Evolutionary conservation across 1,140 invertebrate species (phyloP), one percentile per base, ranked within the genome.

Genomic region (Dreissena rostriformis): DNA sequence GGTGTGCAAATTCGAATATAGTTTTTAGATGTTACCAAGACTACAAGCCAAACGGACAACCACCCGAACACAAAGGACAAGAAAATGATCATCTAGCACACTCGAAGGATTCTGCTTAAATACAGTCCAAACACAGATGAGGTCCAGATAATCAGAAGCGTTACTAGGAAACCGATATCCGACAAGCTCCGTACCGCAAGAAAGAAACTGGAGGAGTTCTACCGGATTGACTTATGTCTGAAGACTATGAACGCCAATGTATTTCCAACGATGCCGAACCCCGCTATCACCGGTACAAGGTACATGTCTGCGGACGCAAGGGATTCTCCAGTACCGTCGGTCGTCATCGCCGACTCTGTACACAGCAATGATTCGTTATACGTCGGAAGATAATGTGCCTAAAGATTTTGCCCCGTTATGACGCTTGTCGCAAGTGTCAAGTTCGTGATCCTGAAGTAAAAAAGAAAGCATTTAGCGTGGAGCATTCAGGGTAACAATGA

Each of bases 121-220:
- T 92, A 86, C 86, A 94, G 93, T 4, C 93, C 94, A 0, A 94
- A 67, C 0, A 92, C 92, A 24, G 94, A 94, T 15, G 72, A 73
- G 7, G 95, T 77, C 95, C 95, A 95, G 0, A 95, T 94, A 55
- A 89, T 39, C 63, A 88, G 84, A 7, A 90, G 74, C 14, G 83
- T 68, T 0, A 77, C 14, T n/a, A 90, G 84, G 55, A 90, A 90
- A 10, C 85, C 85, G 1, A 80, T 81, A 75, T 89, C 88, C 4
- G 85, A 85, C 39, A 87, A 14, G 24, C 84, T 88, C 19, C 88
- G 87, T n/a, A 78, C 86, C 4, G 87, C 88, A 57, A 90, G 76
- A 80, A 89, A 90, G 24, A 88, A 78, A 51, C 87, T 88, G 52
- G 88, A 90, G 1, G 89, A 90, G 0, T 85, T 87, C 6, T n/a